These are phyloP conservation scores for Cylindroiulus punctatus DNA, from an alignment of 2,888 invertebrate species.

Conservation along the genomic window DNA sequence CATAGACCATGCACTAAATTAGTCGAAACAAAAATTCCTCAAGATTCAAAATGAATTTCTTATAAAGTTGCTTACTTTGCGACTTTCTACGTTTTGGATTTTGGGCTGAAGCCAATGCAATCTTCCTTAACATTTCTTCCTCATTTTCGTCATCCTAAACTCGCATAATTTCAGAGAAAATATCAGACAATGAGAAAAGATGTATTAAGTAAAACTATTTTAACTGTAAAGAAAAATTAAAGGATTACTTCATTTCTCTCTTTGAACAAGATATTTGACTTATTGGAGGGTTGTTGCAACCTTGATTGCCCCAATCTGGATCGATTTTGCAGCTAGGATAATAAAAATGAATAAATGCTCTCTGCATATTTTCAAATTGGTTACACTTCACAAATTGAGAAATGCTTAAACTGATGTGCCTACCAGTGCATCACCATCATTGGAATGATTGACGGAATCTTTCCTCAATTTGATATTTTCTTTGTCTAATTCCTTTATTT, in stretches of 20 bases:
- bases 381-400: neutral
- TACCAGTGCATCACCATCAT: neutral
- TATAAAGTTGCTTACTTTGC: neutral
- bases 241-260: neutral
- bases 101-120: constrained; percentile 56
- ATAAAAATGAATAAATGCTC: neutral
- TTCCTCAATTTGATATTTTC: constrained; percentile 32
- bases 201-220: neutral
- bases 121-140: constrained; percentile 54
- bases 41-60: neutral
- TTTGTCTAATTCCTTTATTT: constrained; percentile 49
- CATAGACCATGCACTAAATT: neutral
- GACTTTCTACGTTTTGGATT: neutral
- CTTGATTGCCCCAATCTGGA: neutral
- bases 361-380: neutral
- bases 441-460: neutral
- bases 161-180: neutral
- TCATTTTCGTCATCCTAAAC: constrained; percentile 53
- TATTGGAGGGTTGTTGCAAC: neutral
- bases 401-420: neutral
- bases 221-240: neutral
- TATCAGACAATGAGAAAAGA: neutral
- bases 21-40: neutral
- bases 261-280: neutral
- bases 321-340: neutral